phyloP scores from a whole-genome alignment of 2,888 invertebrate species.

The Ectemnius cavifrons region DNA sequence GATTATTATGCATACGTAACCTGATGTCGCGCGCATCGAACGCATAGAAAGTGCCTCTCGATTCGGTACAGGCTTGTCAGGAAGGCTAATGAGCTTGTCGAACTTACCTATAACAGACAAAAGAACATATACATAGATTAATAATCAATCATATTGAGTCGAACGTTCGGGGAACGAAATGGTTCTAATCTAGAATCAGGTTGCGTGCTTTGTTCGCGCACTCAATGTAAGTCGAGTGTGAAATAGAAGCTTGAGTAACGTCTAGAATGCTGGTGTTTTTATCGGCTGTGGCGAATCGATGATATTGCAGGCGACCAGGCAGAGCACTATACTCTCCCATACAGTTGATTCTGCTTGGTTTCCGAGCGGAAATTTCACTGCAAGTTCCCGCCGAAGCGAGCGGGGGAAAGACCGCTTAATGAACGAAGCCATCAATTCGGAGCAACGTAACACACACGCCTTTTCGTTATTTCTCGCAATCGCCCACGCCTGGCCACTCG shows the following conservation, averaged over 20 bases:
- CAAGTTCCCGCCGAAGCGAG: background rate
- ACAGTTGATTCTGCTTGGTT: background rate
- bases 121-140: slow-evolving; percentile 1
- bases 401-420: slow-evolving; percentile 15
- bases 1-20: slow-evolving; percentile 53
- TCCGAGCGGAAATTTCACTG: background rate
- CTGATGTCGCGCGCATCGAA: slow-evolving; percentile 40
- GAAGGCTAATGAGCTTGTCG: slow-evolving; percentile 28
- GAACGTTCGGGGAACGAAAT: background rate
- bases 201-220: too few relatives aligned
- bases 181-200: background rate
- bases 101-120: slow-evolving; percentile 67
- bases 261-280: background rate
- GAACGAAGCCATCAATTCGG: slow-evolving; percentile 43
- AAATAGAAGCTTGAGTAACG: too few relatives aligned
- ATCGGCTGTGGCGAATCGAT: background rate
- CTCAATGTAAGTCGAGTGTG: too few relatives aligned
- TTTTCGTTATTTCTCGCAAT: slow-evolving; percentile 68
- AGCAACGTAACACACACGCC: slow-evolving; percentile 49
- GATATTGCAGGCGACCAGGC: background rate
- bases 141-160: slow-evolving; percentile 5
- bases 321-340: background rate
- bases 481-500: slow-evolving; percentile 67
- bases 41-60: slow-evolving; percentile 34
- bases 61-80: slow-evolving; percentile 26